Percentiles rank a stretch among this genome's conserved stretches.
Conservation (phyloP, 2,888 invertebrate genomes). For the Mythimna lalbum region DNA sequence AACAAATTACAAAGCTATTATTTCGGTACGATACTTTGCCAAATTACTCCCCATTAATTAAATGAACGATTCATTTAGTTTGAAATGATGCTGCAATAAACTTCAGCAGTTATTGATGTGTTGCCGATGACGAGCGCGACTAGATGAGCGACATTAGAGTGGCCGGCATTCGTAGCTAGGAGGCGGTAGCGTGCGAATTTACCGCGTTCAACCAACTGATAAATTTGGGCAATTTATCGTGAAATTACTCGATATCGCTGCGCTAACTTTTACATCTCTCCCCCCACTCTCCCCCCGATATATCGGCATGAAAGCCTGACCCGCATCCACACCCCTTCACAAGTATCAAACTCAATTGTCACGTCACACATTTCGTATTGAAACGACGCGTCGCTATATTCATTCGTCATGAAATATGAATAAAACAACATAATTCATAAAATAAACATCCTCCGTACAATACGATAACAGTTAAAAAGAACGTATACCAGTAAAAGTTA, state of each 20-base stretch:
- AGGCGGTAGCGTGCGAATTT: slow-evolving; percentile 69
- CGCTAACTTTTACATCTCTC: slow-evolving; percentile 66
- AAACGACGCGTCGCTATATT: slow-evolving; percentile 35
- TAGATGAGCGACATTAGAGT: slow-evolving; percentile 67
- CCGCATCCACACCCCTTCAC: slow-evolving; percentile 30
- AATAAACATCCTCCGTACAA: slow-evolving; percentile 58
- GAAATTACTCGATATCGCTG: slow-evolving; percentile 78
- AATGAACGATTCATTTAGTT: slow-evolving; percentile 25
- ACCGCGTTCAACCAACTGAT: slow-evolving; percentile 77
- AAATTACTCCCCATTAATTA: slow-evolving; percentile 35
- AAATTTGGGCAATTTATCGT: slow-evolving; percentile 80
- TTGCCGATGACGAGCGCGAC: slow-evolving; percentile 68
- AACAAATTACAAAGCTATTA: slow-evolving; percentile 20
- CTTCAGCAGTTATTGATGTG: slow-evolving; percentile 61
- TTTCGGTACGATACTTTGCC: slow-evolving; percentile 1
- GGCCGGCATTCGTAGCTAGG: slow-evolving; percentile 18
- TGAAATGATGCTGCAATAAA: slow-evolving; percentile 19
- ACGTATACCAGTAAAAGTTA: slow-evolving; percentile 69
- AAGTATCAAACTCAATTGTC: slow-evolving; percentile 45
- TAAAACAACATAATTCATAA: slow-evolving; percentile 59
- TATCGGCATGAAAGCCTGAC: slow-evolving; percentile 55
- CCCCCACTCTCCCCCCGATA: slow-evolving; percentile 43
- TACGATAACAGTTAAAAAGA: slow-evolving; percentile 66
- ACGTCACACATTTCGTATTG: slow-evolving; percentile 35
- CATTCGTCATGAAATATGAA: slow-evolving; percentile 40